Evolutionary conservation across 2,888 invertebrate genomes (phyloP).

Genomic region (Andrena bucephala): DNA sequence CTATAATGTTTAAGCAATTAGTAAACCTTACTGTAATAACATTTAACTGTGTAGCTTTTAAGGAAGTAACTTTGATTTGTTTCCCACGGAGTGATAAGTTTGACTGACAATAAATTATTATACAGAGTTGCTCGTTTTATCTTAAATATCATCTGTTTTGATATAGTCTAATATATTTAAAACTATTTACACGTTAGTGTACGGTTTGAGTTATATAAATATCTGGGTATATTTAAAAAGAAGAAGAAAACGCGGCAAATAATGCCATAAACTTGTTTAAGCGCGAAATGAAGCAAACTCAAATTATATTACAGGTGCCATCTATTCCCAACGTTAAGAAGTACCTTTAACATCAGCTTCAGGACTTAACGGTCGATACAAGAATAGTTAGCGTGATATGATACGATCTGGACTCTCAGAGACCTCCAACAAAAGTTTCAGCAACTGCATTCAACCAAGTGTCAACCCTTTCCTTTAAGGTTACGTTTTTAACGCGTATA

Average conservation of each 20-base stretch:
- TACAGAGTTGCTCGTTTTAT: too few species aligned
- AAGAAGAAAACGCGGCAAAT: background rate
- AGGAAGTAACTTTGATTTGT: too few species aligned
- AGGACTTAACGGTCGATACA: background rate
- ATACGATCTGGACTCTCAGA: background rate
- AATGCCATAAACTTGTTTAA: background rate
- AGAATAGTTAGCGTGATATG: background rate
- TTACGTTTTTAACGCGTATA: conserved; percentile 13
- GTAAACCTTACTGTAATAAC: background rate
- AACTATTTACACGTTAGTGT: too few species aligned
- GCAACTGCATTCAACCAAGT: background rate
- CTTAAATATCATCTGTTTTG: too few species aligned
- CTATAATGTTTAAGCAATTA: background rate
- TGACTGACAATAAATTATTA: too few species aligned
- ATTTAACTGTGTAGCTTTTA: background rate
- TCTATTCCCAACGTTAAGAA: background rate
- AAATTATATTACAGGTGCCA: conserved; percentile 20
- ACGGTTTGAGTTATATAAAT: background rate
- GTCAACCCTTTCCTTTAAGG: conserved; percentile 13
- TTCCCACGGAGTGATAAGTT: too few species aligned
- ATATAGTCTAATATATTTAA: too few species aligned
- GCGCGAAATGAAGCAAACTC: background rate
- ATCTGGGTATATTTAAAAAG: background rate
- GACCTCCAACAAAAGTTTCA: background rate
- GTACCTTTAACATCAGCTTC: background rate